Base-by-base conservation (phyloP, 1,140 invertebrate genomes). In the Drosophila ogumai region DNA sequence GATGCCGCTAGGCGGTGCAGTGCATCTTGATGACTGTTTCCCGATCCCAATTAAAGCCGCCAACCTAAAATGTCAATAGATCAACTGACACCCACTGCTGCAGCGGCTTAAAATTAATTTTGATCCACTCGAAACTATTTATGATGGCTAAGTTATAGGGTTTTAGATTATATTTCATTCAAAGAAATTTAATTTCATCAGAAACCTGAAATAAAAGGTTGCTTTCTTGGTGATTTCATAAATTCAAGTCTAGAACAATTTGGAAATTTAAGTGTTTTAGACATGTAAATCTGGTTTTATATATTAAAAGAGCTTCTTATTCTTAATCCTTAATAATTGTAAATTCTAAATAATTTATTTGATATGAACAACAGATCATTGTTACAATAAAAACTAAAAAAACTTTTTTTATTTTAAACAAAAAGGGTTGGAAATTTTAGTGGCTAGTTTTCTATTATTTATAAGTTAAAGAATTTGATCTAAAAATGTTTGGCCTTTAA, bases 1-100 rank as follows among this genome's bases (percentile, higher is more conserved):
- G 74, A 76, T 54, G 73, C 40, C 60, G 31, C 47, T 17, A 12
- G 36, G 34, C 46, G 49, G 28, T 59, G 49, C 52, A 58, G 49
- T 65, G 46, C 61, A 76, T 77, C 49, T 56, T 66, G 52, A 58
- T 67, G 58, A 68, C 59, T 63, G 56, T 57, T 72, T 60, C 57
- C 59, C 79, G 67, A 73, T 67, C 85, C 64, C 65, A 88, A 73
- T 80, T 84, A 88, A 77, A 67, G 65, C 54, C 60, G 69, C 65
- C 46, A 68, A 73, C 65, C 69, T 64, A 84, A 55, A 55, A 84
- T 87, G 85, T 87, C 84, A 88, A 84, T 88, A 84, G 80, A 88
- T 90, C 80, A 88, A 67, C 59, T 69, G 72, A 78, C 82, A 78
- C 68, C 65, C 64, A 61, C 58, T 22, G 41, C 13, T 22, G 36